Evolutionary conservation across 1,140 invertebrate genomes (phyloP).

Genomic region (Drosophila takahashii): DNA sequence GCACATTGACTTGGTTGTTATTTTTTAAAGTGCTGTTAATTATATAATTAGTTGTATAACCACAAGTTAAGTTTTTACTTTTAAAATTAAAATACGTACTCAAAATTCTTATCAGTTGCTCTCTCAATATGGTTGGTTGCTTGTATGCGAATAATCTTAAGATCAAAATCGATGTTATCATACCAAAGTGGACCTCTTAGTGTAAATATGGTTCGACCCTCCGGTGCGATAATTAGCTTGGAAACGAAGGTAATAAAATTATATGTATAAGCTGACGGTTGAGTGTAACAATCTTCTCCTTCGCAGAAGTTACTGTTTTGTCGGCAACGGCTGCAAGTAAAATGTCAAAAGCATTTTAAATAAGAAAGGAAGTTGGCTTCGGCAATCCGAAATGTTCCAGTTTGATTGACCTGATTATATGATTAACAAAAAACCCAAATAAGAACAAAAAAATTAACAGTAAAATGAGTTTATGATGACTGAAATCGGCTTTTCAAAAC

Average conservation of each 20-base stretch:
- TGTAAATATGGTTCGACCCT: constrained; percentile 90
- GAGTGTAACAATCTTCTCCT: constrained; percentile 90
- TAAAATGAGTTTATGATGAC: too few species aligned
- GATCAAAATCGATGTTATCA: constrained; percentile 86
- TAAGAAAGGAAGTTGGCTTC: too few species aligned
- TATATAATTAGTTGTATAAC: too few species aligned
- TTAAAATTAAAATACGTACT: constrained; percentile 80
- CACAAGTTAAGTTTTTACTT: neutral
- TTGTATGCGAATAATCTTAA: constrained; percentile 71
- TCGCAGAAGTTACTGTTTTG: constrained; percentile 89
- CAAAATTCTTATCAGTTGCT: constrained; percentile 89
- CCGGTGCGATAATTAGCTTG: constrained; percentile 90
- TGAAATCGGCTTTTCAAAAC: too few species aligned
- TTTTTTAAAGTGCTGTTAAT: constrained; percentile 85
- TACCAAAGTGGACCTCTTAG: constrained; percentile 92
- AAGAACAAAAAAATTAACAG: too few species aligned
- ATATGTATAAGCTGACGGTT: constrained; percentile 93
- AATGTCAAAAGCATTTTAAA: neutral
- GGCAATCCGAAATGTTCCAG: too few species aligned
- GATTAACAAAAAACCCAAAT: too few species aligned
- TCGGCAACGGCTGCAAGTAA: constrained; percentile 90
- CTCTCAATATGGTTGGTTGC: constrained; percentile 87
- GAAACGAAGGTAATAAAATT: constrained; percentile 96
- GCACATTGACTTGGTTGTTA: constrained; percentile 89
- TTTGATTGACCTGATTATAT: too few species aligned